Evolutionary conservation across 1,140 invertebrate genomes (phyloP), one percentile per base, ranked within the genome.

Genomic region (Schlechtendalia chinensis): DNA sequence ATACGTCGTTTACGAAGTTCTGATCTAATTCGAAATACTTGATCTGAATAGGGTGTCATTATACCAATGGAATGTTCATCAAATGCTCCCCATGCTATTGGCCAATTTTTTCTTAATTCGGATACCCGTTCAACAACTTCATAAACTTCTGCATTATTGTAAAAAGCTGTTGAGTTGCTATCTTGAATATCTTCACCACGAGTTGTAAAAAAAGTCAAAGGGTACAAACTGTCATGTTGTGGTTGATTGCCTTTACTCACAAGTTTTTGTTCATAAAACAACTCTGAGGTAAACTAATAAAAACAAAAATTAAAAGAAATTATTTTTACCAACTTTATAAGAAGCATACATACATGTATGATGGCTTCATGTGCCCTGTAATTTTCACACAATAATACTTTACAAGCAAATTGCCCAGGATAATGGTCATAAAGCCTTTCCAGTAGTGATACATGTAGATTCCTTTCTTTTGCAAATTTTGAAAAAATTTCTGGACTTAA

Each of bases 291-390:
- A 83, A 93, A 92, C 82, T 90, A 85, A 81, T 82, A 83, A 82
- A 80, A 82, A 75, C 45, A 72, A 54, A 45, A 29, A 63, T 47
- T 59, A 47, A 63, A 47, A 27, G 6, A 29, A 6, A 58, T 27
- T 24, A 0, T 47, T 58, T 22, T 19, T 0, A 27, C 6, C 19
- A 74, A n/a, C 10, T 12, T n/a, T 22, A 22, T 14, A 32, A 45
- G 53, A 19, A 32, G n/a, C 39, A 65, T 27, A 75, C 47, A 80
- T 83, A 87, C 86, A 84, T 89, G 87, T 45, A 95, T 91, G 45
- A 96, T 95, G 45, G 92, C 92, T 75, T 91, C 88, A 85, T 96
- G 94, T 0, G 94, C 93, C 56, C 94, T 88, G 84, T 96, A 96
- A 84, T 96, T 96, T 85, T 94, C 93, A 84, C 92, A 92, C 0